Conservation (phyloP, 2,113 vertebrate genomes). For the Anhinga rufa region DNA sequence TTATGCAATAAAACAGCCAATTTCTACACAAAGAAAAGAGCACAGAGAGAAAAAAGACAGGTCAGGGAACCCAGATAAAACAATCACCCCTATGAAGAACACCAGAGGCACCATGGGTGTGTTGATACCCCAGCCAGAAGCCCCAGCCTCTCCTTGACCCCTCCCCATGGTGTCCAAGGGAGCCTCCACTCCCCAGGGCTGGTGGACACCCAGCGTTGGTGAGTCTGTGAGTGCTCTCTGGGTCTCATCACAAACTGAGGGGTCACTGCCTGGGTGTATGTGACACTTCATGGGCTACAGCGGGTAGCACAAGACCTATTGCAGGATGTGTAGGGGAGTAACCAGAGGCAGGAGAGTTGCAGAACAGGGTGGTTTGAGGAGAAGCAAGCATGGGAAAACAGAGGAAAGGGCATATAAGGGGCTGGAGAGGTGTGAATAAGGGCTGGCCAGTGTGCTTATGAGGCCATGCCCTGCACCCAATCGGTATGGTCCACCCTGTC, state of each 20-base stretch:
- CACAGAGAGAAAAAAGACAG: background rate
- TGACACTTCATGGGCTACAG: background rate
- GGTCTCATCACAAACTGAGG: background rate
- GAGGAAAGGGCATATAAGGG: background rate
- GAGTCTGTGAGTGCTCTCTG: accelerated
- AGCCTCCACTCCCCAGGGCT: accelerated
- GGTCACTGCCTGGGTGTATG: accelerated
- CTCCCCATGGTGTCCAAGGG: too few relatives aligned
- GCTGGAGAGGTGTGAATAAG: background rate
- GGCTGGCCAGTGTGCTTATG: accelerated
- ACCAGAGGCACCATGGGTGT: accelerated
- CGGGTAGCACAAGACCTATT: background rate
- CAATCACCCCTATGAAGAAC: accelerated
- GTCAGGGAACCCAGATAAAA: background rate
- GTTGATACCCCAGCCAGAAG: accelerated
- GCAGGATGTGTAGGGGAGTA: background rate
- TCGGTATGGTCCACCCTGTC: accelerated
- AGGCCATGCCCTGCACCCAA: accelerated
- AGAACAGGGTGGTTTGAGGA: background rate
- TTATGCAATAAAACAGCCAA: background rate
- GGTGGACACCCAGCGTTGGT: accelerated
- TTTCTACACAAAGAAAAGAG: background rate
- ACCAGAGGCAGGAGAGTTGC: background rate
- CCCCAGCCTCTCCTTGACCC: accelerated
- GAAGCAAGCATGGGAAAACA: background rate